Percentiles rank a stretch among this genome's conserved stretches.
phyloP scores from a whole-genome alignment of 1,140 invertebrate species.

The Chelonus insularis region DNA sequence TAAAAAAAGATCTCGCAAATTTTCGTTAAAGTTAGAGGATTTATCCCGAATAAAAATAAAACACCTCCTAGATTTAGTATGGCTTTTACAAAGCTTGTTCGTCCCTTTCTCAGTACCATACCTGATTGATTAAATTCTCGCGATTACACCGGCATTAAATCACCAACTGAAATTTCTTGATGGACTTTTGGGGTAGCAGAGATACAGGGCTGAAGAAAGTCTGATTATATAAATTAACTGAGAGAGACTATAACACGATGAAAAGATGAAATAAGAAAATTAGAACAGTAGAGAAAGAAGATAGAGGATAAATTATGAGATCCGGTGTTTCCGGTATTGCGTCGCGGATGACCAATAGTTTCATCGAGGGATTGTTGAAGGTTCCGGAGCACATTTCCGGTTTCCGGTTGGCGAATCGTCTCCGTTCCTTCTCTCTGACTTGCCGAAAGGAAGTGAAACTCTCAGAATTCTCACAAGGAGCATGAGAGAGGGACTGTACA shows the following conservation, averaged over 20 bases:
- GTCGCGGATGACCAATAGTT: conserved; percentile 62
- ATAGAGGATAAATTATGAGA: conserved; percentile 59
- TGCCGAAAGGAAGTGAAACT: conserved; percentile 21
- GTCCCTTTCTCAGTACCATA: conserved; percentile 42
- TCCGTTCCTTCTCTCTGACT: conserved; percentile 20
- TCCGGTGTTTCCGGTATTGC: conserved; percentile 58
- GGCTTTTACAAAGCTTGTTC: conserved; percentile 33
- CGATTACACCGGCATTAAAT: conserved; percentile 55
- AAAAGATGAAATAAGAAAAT: too few species aligned
- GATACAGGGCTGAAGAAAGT: not conserved
- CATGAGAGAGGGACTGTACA: conserved; percentile 5
- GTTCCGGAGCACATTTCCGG: conserved; percentile 61
- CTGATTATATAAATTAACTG: too few species aligned
- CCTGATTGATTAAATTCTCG: conserved; percentile 58
- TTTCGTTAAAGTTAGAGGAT: too few species aligned
- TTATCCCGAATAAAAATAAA: conserved; percentile 54
- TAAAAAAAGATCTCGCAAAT: too few species aligned
- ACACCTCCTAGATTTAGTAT: conserved; percentile 46
- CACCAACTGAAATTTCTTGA: conserved; percentile 33
- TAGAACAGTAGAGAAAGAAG: too few species aligned
- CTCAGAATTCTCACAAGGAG: not conserved
- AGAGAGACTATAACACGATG: too few species aligned
- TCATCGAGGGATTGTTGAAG: conserved; percentile 62
- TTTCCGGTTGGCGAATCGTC: conserved; percentile 51
- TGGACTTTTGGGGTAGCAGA: conserved; percentile 20